Conservation (phyloP, 2,113 vertebrate genomes). For the Mungos mungo region DNA sequence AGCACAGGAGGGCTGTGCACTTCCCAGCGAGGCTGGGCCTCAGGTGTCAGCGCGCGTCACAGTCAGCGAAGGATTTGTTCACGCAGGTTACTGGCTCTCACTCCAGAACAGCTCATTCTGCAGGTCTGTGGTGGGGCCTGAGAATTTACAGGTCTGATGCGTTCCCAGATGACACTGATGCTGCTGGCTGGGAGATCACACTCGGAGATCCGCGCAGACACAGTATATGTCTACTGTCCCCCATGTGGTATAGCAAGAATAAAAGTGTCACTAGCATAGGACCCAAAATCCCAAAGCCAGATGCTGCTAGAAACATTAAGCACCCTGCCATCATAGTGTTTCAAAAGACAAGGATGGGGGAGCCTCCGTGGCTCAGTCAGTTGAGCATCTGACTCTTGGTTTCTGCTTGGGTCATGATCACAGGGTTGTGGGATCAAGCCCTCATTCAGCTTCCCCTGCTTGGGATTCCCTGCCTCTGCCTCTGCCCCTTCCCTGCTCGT, state of each 20-base stretch:
- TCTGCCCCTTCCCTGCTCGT: too few species aligned
- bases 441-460: too few species aligned
- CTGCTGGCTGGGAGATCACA: too few species aligned
- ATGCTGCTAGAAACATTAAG: neutral
- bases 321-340: neutral
- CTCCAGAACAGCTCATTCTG: too few species aligned
- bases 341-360: neutral
- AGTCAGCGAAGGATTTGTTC: neutral
- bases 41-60: too few species aligned
- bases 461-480: too few species aligned
- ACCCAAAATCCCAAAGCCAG: neutral
- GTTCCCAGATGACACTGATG: neutral
- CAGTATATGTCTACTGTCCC: fast-evolving
- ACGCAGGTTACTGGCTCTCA: neutral
- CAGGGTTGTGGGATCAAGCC: too few species aligned
- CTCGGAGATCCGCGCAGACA: neutral
- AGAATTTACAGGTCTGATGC: neutral
- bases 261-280: neutral
- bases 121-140: neutral
- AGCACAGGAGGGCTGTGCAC: neutral
- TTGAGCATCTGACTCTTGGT: too few species aligned
- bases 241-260: fast-evolving
- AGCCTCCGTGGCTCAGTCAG: too few species aligned
- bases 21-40: neutral
- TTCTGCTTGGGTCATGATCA: too few species aligned